Base-by-base conservation (phyloP, 2,888 invertebrate genomes). In the Caenorhabditis virilis region DNA sequence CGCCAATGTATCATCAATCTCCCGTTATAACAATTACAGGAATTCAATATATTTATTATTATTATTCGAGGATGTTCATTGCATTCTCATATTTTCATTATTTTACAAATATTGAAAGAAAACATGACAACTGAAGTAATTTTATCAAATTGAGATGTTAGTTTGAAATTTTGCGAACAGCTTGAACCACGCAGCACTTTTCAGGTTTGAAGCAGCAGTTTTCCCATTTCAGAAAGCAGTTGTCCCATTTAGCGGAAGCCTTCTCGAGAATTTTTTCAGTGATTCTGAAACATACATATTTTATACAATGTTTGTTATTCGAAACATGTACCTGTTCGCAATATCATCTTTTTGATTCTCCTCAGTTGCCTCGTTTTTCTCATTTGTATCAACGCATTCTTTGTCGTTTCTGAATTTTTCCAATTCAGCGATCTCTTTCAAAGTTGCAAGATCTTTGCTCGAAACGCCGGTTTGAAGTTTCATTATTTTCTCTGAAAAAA, bases 381-480 rank as follows among this genome's bases (percentile, higher is more conserved):
- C 43, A n/a, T 62, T 62, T 23, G 16, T 22, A 1, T 38, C 53
- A 6, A 27, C 46, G n/a, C 42, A 53, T 23, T 52, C 52, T 33
- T 52, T 62, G 6, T 52, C 38, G 2, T 58, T 49, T 23, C 55
- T 30, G 27, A 43, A 56, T 18, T 65, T 60, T 7, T 65, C 53
- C 15, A 65, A 55, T 30, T 59, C 65, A 16, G 55, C 55, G 15
- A 65, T 18, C 33, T 65, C 65, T 45, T 65, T 65, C 26, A 65
- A 45, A 25, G 54, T 58, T 3, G 59, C 49, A 15, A 65, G 52
- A 39, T 65, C 65, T 48, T 65, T 65, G 55, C 59, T 65, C 25
- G 65, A 65, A 9, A 65, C 52, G 11, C 52, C 55, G 22, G 65
- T 56, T 65, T 65, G 65, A 42, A 65, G 30, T 27, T 65, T 65